phyloP scores from a whole-genome alignment of 2,113 vertebrate species.

The Eulemur rufifrons region DNA sequence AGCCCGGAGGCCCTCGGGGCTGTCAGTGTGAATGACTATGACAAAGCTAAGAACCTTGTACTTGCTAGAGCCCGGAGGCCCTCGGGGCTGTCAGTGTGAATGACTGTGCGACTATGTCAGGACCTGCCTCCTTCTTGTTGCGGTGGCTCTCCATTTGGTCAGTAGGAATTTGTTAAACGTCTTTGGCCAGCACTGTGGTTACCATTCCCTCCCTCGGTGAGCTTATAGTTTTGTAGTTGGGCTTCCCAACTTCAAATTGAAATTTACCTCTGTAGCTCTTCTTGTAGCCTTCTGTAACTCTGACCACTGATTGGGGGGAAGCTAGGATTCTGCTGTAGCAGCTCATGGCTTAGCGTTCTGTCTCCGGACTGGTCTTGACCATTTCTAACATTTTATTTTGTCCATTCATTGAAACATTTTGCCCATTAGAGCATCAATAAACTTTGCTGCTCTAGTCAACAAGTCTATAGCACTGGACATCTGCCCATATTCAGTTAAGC shows the following conservation, averaged over 20 bases:
- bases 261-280: background rate
- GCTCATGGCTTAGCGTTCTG: background rate
- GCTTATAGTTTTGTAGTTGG: background rate
- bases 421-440: background rate
- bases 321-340: background rate
- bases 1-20: background rate
- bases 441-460: background rate
- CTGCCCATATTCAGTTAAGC: background rate
- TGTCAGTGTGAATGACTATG: background rate
- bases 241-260: background rate
- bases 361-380: background rate
- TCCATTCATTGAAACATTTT: background rate
- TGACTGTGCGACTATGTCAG: rapidly evolving
- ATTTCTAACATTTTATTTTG: background rate
- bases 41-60: background rate
- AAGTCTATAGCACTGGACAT: background rate
- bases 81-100: background rate
- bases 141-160: too few species aligned
- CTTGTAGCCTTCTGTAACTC: background rate
- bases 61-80: rapidly evolving
- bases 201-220: rapidly evolving
- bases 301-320: rapidly evolving
- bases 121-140: background rate
- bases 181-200: background rate
- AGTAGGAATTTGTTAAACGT: background rate